phyloP scores from a whole-genome alignment of 2,888 invertebrate genomes.

The Drosophila nr. fundita region DNA sequence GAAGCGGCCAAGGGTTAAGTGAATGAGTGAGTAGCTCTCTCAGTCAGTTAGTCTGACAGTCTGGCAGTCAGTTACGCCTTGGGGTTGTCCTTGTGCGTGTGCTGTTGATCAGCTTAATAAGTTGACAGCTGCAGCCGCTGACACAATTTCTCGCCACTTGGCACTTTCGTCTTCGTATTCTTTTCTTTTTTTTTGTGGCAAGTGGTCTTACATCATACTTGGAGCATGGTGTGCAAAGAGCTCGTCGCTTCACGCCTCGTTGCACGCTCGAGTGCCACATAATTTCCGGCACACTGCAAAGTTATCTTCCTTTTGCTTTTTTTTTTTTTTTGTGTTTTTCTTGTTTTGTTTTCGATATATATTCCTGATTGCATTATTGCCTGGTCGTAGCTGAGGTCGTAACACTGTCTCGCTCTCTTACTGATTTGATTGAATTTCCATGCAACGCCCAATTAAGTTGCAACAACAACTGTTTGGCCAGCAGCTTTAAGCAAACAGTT shows the following conservation, averaged over 20 bases:
- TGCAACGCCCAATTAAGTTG: constrained; percentile 13
- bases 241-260: constrained; percentile 63
- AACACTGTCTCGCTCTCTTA: constrained; percentile 17
- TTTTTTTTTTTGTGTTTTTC: constrained; percentile 1
- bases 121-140: constrained; percentile 57
- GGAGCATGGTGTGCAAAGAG: constrained; percentile 25
- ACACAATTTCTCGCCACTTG: constrained; percentile 64
- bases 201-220: constrained; percentile 60
- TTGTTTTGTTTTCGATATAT: constrained; percentile 4
- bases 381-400: constrained; percentile 8
- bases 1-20: constrained; percentile 35
- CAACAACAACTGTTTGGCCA: constrained; percentile 14
- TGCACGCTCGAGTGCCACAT: constrained; percentile 70
- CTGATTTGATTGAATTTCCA: constrained; percentile 70
- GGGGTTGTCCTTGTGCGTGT: constrained; percentile 51
- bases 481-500: constrained; percentile 58
- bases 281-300: constrained; percentile 52
- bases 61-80: constrained; percentile 7
- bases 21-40: constrained; percentile 9
- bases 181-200: constrained; percentile 8
- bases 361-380: constrained; percentile 58
- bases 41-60: constrained; percentile 48
- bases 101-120: constrained; percentile 62
- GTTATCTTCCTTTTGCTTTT: constrained; percentile 2
- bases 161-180: constrained; percentile 21